Percentiles rank a stretch among this genome's conserved stretches.
Evolutionary conservation across 2,888 invertebrate species (phyloP).

Genomic region (Augochlorella aurata): DNA sequence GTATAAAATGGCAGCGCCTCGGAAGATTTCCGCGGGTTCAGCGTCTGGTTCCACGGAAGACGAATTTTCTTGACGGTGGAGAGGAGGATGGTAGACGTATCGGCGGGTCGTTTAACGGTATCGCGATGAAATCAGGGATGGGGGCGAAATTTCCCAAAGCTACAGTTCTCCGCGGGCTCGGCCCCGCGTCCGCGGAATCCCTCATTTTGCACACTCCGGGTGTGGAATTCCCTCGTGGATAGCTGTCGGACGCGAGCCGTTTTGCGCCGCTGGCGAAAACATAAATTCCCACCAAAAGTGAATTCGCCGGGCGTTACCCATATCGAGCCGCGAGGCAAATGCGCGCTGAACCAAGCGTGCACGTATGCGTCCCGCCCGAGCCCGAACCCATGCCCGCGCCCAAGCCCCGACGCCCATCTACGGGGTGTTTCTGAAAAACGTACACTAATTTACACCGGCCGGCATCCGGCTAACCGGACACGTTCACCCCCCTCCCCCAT

Average conservation of each 20-base stretch:
- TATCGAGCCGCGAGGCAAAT: slow-evolving; percentile 63
- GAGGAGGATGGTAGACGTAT: neutral
- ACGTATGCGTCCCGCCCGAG: slow-evolving; percentile 2
- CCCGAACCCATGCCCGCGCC: too few relatives aligned
- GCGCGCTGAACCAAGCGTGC: slow-evolving; percentile 41
- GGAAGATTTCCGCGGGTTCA: neutral
- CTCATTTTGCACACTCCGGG: slow-evolving; percentile 49
- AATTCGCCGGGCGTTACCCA: slow-evolving; percentile 64
- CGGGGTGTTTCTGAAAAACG: neutral
- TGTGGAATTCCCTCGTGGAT: slow-evolving; percentile 61
- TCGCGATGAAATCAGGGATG: slow-evolving; percentile 1
- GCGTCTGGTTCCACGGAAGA: slow-evolving; percentile 4
- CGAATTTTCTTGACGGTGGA: slow-evolving; percentile 4
- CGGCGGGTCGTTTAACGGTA: neutral
- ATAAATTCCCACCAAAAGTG: slow-evolving; percentile 70
- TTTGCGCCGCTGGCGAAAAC: slow-evolving; percentile 66
- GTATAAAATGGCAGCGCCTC: neutral
- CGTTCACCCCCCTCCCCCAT: neutral
- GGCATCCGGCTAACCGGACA: neutral
- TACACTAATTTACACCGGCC: neutral
- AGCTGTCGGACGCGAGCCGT: slow-evolving; percentile 54
- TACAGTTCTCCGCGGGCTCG: slow-evolving; percentile 6
- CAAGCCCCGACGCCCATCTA: neutral
- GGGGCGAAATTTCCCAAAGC: slow-evolving; percentile 21
- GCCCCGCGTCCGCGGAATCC: slow-evolving; percentile 21